These are phyloP conservation scores for Dysmachus trigonus DNA, from an alignment of 2,888 invertebrate genomes.

Conservation along the genomic window DNA sequence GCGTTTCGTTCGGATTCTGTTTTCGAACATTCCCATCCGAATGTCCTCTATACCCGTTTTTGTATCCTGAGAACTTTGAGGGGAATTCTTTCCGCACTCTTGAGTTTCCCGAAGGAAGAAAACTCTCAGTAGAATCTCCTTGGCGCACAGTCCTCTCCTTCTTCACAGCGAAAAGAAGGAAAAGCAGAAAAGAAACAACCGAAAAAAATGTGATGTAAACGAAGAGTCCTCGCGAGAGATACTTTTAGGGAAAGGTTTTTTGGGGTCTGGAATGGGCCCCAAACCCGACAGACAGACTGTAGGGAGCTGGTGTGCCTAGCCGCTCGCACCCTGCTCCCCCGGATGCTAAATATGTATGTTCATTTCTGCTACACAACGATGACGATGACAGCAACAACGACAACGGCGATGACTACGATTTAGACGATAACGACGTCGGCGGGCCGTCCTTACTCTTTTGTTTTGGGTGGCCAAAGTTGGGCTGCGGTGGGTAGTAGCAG, in stretches of 20 bases:
- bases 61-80: not conserved
- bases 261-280: not conserved
- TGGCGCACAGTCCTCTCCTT: not conserved
- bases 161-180: conserved; percentile 19
- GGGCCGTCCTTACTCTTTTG: conserved; percentile 49
- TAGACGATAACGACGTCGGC: conserved; percentile 49
- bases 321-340: not conserved
- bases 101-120: not conserved
- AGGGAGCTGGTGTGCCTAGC: not conserved
- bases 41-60: not conserved
- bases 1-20: not conserved
- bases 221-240: conserved; percentile 39
- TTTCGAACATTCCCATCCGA: not conserved
- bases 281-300: conserved; percentile 29
- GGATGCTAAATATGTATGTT: conserved; percentile 40
- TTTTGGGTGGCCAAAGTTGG: conserved; percentile 41
- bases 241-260: not conserved
- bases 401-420: conserved; percentile 43
- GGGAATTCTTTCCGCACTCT: conserved; percentile 28
- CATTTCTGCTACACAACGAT: conserved; percentile 44
- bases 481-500: conserved; percentile 24
- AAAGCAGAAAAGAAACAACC: conserved; percentile 7
- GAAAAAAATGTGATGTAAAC: conserved; percentile 37
- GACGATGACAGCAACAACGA: conserved; percentile 44
- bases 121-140: conserved; percentile 6